These are phyloP conservation scores for Andrena trimmerana DNA, from an alignment of 2,888 invertebrate genomes.

Conservation along the genomic window DNA sequence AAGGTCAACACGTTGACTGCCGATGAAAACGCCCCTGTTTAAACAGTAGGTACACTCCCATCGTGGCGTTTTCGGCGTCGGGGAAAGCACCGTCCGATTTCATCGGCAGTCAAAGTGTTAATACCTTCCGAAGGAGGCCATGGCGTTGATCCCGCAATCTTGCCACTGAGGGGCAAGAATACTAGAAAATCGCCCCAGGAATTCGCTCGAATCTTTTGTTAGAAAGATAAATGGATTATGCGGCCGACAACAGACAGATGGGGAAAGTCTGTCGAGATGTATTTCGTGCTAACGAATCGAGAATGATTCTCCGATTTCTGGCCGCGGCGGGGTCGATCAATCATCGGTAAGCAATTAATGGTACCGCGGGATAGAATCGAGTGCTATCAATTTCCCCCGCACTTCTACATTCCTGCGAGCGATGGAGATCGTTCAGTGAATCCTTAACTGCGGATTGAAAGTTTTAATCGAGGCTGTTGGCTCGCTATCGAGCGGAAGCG, in stretches of 20 bases:
- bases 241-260: too few relatives aligned
- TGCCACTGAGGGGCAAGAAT: too few relatives aligned
- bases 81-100: too few relatives aligned
- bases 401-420: conserved; percentile 15
- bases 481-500: conserved; percentile 20
- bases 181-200: too few relatives aligned
- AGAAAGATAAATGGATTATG: too few relatives aligned
- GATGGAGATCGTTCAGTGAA: conserved; percentile 11
- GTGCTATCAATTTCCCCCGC: neutral
- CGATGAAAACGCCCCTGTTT: too few relatives aligned
- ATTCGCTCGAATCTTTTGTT: too few relatives aligned
- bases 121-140: neutral
- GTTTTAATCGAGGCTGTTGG: conserved; percentile 22
- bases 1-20: too few relatives aligned
- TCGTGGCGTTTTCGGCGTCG: too few relatives aligned
- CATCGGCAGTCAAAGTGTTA: too few relatives aligned
- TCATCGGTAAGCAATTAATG: neutral
- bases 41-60: too few relatives aligned
- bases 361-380: neutral
- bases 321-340: neutral
- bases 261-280: too few relatives aligned
- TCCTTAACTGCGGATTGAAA: conserved; percentile 19
- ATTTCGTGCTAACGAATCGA: neutral
- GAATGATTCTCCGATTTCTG: neutral
- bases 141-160: neutral